Evolutionary conservation across 2,113 vertebrate species (phyloP), one percentile per base, ranked within the genome.

Genomic region (Ictalurus punctatus): DNA sequence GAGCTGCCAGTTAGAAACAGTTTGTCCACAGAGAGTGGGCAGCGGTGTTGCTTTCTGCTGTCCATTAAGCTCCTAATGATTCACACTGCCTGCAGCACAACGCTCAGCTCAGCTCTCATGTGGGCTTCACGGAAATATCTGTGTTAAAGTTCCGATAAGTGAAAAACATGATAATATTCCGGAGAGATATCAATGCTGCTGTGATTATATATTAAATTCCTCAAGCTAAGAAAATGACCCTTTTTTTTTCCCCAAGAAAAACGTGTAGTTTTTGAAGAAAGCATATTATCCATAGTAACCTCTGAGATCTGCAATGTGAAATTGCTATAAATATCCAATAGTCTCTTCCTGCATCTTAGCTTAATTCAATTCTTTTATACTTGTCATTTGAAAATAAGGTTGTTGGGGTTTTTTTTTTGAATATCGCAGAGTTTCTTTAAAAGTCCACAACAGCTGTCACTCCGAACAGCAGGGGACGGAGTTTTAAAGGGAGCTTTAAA

Each of bases 41-140:
- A 74, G 83, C 71, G 67, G 83, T 40, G 83, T 67, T 78, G 59
- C 69, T 76, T 84, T 79, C 83, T 34, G 40, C 71, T 89, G 88
- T 79, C 87, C 83, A 67, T 89, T 85, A 85, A 81, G 48, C 61
- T 56, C 88, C 83, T 80, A 80, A 85, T 85, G 73, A 81, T 80
- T 85, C 74, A 40, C 61, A 44, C n/a, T 69, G 74, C 59, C 73
- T 80, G 73, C n/a, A 89, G 83, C 81, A 48, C 54, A 59, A 58
- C 12, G 61, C 74, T 89, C 83, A 56, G 44, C 83, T 67, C 69
- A 34, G 12, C 87, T 89, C 83, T 85, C 73, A 7, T 56, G 83
- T 67, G 79, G 40, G n/a, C 56, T 76, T 76, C 37, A 48, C 27
- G 71, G 81, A 52, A 88, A 84, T 44, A 69, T 44, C 23, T 58